Evolutionary conservation across 1,140 invertebrate genomes (phyloP), one percentile per base, ranked within the genome.

Genomic region (Euglossa dilemma): DNA sequence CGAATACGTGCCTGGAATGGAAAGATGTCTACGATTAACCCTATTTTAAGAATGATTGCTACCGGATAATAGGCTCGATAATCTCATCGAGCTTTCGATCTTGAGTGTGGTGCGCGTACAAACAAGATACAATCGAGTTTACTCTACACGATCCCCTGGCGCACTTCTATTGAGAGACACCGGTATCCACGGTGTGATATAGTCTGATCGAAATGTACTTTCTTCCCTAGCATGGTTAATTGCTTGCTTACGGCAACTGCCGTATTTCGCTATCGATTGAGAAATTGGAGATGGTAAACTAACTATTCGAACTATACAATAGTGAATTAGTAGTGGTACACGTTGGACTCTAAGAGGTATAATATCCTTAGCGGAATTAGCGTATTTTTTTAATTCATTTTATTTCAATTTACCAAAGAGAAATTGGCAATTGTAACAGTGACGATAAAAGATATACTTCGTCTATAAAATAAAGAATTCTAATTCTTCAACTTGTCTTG

Each of bases 31-130:
- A 78, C 87, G 89, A 87, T 90, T 90, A 87, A 89, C 80, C 82
- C 71, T 80, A 83, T 90, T 90, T 90, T 90, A 90, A 88, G 85
- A 90, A 87, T 84, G 84, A 85, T 84, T 85, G 69, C 82, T n/a
- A 79, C 80, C 85, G 52, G 80, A 73, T 80, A 87, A 75, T 80
- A 81, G 64, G 69, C n/a, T 77, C 80, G 86, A 88, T 86, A 88
- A 82, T 76, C 74, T 85, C 79, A 66, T 88, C 83, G 66, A 67
- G 74, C 69, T 74, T 80, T 88, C 86, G 75, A 88, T 89, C 87
- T 88, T 83, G 76, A 87, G 81, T 87, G 77, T 71, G 72, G 20
- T 47, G 54, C 81, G 81, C 80, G 85, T 74, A 82, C 86, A 86
- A 87, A 87, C 86, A 80, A 78, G 64, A 70, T 74, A 80, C 78